Base-by-base conservation (phyloP, 2,113 vertebrate genomes). In the Neodontobutis hainanensis region DNA sequence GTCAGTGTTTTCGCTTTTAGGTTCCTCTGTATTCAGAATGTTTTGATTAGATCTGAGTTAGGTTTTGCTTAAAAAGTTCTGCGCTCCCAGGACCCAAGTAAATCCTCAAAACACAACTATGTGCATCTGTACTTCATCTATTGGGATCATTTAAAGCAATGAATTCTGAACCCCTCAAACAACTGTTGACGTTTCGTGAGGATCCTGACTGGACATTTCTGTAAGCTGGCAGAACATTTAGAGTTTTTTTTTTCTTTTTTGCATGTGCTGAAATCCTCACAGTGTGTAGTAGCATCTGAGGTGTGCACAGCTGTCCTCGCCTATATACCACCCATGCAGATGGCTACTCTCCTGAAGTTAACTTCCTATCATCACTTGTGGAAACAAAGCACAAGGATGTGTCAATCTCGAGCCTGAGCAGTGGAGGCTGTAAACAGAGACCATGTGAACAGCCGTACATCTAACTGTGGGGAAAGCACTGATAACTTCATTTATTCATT, bases 271-370 rank as follows among this genome's bases (percentile, higher is more conserved):
- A 62, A 66, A 65, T 65, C 38, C 68, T 65, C 48, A 6, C 70
- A 68, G 73, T 68, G 44, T 68, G 61, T 42, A 14, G 61, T 62
- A 71, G n/a, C 82, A 63, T 68, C 58, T 73, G 75, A 86, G 79
- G 77, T 81, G 82, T 68, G 69, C 78, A 89, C 91, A 91, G 92
- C 90, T 91, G 91, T 88, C 85, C 65, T 73, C 61, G 60, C 75
- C 81, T 75, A 19, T 86, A 82, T 80, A 84, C 90, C 81, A 89
- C 85, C 88, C 91, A 92, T 85, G 77, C 75, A 88, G 83, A 9
- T 50, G 15, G n/a, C 57, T 59, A 5, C 81, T 69, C 53, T 70
- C 65, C 63, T 27, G 73, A 65, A 65, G 73, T 60, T 46, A 63
- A 81, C 82, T 78, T 90, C 84, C 86, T 78, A 84, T 86, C 82